A percentile compares a stretch with the other conserved stretches of the same genome.
Evolutionary conservation across 2,888 invertebrate genomes (phyloP).

Genomic region (Mechanitis messenoides): DNA sequence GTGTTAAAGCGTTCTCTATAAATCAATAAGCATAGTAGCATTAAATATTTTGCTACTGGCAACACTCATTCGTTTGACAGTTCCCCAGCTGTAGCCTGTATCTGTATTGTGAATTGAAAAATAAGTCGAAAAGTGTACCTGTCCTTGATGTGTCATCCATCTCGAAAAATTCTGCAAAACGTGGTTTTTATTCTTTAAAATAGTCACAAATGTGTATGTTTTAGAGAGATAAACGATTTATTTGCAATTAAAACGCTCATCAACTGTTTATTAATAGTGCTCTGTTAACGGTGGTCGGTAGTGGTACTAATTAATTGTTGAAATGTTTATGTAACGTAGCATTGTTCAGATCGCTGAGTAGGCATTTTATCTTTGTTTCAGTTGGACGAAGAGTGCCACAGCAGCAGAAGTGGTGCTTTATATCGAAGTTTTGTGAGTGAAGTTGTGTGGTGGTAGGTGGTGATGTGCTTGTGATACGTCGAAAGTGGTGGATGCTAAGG

Average conservation of each 20-base stretch:
- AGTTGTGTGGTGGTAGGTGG: slow-evolving; percentile 36
- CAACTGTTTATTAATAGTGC: slow-evolving; percentile 20
- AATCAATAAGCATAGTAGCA: slow-evolving; percentile 29
- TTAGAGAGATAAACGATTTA: slow-evolving; percentile 4
- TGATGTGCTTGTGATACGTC: slow-evolving; percentile 40
- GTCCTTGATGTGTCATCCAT: slow-evolving; percentile 74
- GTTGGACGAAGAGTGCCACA: slow-evolving; percentile 51
- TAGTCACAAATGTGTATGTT: slow-evolving; percentile 12
- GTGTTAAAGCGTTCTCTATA: slow-evolving; percentile 11
- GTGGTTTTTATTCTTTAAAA: slow-evolving; percentile 39
- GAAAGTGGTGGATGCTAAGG: slow-evolving; percentile 58
- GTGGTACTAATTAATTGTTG: slow-evolving; percentile 50
- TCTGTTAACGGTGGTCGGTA: slow-evolving; percentile 50
- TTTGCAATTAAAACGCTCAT: slow-evolving; percentile 5
- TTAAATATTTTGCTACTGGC: slow-evolving; percentile 38
- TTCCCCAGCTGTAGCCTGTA: slow-evolving; percentile 66
- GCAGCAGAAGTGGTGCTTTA: slow-evolving; percentile 37
- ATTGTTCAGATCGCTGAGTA: slow-evolving; percentile 61
- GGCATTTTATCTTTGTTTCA: slow-evolving; percentile 68
- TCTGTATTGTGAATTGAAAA: slow-evolving; percentile 62
- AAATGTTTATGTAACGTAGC: slow-evolving; percentile 74
- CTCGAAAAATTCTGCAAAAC: slow-evolving; percentile 58
- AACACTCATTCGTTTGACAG: slow-evolving; percentile 61
- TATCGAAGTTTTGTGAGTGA: slow-evolving; percentile 40
- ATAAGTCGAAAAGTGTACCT: slow-evolving; percentile 59